Evolutionary conservation across 2,888 invertebrate species (phyloP).

Genomic region (Melanotus villosus): DNA sequence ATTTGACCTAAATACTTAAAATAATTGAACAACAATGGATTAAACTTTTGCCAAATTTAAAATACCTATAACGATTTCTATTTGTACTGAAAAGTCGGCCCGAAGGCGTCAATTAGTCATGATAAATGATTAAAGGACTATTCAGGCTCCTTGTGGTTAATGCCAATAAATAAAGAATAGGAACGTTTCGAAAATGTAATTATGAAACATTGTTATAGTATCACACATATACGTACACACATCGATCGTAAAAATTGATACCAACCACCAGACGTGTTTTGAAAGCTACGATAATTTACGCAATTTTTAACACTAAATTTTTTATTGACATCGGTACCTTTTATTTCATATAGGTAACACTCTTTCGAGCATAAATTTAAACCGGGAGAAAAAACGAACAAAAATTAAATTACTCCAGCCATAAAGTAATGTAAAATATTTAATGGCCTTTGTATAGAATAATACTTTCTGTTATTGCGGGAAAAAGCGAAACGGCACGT

Average conservation of each 20-base stretch:
- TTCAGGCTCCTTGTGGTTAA: background rate
- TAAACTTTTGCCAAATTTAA: slow-evolving; percentile 31
- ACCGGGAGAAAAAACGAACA: slow-evolving; percentile 27
- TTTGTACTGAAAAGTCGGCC: background rate
- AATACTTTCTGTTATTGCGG: slow-evolving; percentile 44
- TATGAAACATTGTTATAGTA: slow-evolving; percentile 17
- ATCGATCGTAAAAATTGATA: slow-evolving; percentile 30
- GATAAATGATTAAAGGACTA: slow-evolving; percentile 20
- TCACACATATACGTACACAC: slow-evolving; percentile 10
- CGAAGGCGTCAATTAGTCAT: slow-evolving; percentile 33
- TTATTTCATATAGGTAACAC: slow-evolving; percentile 20
- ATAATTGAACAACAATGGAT: slow-evolving; percentile 42
- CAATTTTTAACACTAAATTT: slow-evolving; percentile 28
- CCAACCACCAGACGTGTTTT: slow-evolving; percentile 27
- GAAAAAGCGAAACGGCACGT: slow-evolving; percentile 50
- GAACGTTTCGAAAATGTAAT: slow-evolving; percentile 17
- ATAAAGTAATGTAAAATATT: slow-evolving; percentile 46
- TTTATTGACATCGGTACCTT: slow-evolving; percentile 33
- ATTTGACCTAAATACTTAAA: slow-evolving; percentile 43
- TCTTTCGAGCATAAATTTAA: slow-evolving; percentile 31
- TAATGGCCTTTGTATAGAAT: slow-evolving; percentile 42
- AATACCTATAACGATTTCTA: slow-evolving; percentile 18
- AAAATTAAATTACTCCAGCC: slow-evolving; percentile 34
- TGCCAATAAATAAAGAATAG: background rate
- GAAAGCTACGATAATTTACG: slow-evolving; percentile 31